Base-by-base conservation (phyloP, 2,888 invertebrate species). In the Cheilosia soror region DNA sequence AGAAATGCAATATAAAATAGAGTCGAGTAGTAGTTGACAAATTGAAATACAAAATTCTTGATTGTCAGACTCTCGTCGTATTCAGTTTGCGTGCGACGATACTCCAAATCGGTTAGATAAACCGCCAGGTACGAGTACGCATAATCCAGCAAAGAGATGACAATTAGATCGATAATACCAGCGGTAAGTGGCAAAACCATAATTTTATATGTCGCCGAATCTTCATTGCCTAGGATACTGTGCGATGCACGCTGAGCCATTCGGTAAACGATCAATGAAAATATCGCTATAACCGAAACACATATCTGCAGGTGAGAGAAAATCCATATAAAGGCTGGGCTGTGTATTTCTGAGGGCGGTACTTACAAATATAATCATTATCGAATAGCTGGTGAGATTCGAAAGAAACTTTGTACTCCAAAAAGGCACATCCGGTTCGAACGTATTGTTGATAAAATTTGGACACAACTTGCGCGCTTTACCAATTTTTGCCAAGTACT, bases 21-120 rank as follows among this genome's bases (percentile, higher is more conserved):
- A 27, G 96, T 96, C 2, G 96, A 95, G 91, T 97, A 98, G 91
- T 96, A 97, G 92, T 98, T 98, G 88, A 97, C 95, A 92, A 97
- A 97, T 93, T 97, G 97, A 88, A 97, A 95, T 87, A 97, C 92
- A 92, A 97, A 97, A 90, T 97, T 96, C 93, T 98, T 98, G 88
- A 97, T 93, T 2, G 97, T 96, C 69, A 97, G 93, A 90, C 96
- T 96, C 89, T 97, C 96, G 88, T 97, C 97, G 90, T 96, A 97
- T 92, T 97, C 96, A 4, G 96, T 95, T 92, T 97, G 96, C 0
- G 97, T 97, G 87, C 96, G 93, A 89, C 95, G 95, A 88, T 95
- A 93, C 92, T 96, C 95, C 93, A 95, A 93, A 91, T 96, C 95
- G 6, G 96, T 96, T 83, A 96, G 92, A 89, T 93, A 94, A 44